Evolutionary conservation across 2,797 vertebrate species (phyloP).

Genomic region (Mallotus villosus): DNA sequence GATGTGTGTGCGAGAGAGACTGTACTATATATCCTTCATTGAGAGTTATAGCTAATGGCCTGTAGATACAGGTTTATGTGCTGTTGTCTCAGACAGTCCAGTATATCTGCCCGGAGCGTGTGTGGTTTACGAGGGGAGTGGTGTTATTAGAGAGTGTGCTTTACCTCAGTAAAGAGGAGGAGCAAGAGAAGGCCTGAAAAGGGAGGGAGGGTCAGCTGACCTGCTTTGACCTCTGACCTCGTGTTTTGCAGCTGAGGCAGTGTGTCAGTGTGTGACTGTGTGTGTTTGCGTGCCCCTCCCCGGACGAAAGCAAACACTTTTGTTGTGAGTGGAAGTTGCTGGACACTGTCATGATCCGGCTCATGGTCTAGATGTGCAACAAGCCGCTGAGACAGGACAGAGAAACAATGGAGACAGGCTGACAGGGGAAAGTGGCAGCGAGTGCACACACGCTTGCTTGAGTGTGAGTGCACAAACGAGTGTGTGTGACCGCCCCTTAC

Average conservation of each 20-base stretch:
- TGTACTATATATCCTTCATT: slow-evolving; percentile 51
- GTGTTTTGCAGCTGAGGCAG: slow-evolving; percentile 65
- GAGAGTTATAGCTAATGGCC: slow-evolving; percentile 59
- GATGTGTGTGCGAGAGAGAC: slow-evolving; percentile 18
- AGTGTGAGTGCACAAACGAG: neutral
- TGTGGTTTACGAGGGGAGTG: slow-evolving; percentile 55
- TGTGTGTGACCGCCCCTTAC: neutral
- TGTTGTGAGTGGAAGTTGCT: slow-evolving; percentile 44
- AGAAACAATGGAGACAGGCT: neutral
- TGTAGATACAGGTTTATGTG: slow-evolving; percentile 54
- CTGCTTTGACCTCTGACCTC: slow-evolving; percentile 70
- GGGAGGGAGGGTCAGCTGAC: slow-evolving; percentile 67
- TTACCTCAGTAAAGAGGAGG: slow-evolving; percentile 64
- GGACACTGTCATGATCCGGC: slow-evolving; percentile 23
- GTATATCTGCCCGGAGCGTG: slow-evolving; percentile 40
- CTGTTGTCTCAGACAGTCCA: slow-evolving; percentile 35
- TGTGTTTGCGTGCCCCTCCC: slow-evolving; percentile 35
- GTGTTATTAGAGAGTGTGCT: slow-evolving; percentile 63
- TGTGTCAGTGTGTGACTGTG: slow-evolving; percentile 26
- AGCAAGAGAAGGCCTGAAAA: slow-evolving; percentile 53
- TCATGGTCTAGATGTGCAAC: too few species aligned
- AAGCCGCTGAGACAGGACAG: too few species aligned
- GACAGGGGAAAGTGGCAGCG: neutral
- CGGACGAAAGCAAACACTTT: slow-evolving; percentile 50
- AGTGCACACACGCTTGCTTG: slow-evolving; percentile 4